phyloP scores from a whole-genome alignment of 1,140 invertebrate species.

The Hypsibius dujardini region DNA sequence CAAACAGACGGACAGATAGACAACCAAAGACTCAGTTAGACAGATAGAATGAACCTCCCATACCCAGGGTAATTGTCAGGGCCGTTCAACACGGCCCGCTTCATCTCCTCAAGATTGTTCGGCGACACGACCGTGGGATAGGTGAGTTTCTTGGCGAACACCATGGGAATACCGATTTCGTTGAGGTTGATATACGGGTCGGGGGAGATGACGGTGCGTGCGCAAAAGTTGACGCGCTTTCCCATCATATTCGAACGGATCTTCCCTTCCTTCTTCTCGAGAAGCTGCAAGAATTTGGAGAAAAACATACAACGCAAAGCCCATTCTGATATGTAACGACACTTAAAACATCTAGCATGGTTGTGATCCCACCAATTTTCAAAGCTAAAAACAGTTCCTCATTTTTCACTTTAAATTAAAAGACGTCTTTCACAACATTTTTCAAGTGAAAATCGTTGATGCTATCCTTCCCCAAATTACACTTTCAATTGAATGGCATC shows the following conservation, averaged over 20 bases:
- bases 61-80: constrained; percentile 74
- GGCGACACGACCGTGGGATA: constrained; percentile 79
- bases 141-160: constrained; percentile 76
- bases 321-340: too few species aligned
- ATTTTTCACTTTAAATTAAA: too few species aligned
- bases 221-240: constrained; percentile 92
- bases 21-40: too few species aligned
- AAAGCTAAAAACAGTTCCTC: too few species aligned
- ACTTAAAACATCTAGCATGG: too few species aligned
- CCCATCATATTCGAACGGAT: constrained; percentile 99
- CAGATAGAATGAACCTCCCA: too few species aligned
- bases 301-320: constrained; percentile 22
- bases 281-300: constrained; percentile 46
- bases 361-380: too few species aligned
- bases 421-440: too few species aligned
- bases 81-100: constrained; percentile 72
- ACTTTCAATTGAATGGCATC: too few species aligned
- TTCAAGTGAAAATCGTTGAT: too few species aligned
- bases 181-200: constrained; percentile 89
- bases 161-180: constrained; percentile 87
- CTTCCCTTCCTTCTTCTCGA: constrained; percentile 94
- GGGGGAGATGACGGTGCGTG: constrained; percentile 93
- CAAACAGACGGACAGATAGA: too few species aligned
- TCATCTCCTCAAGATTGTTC: constrained; percentile 68
- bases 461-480: too few species aligned